Base-by-base conservation (phyloP, 2,888 invertebrate genomes). In the Plemyria rubiginata region DNA sequence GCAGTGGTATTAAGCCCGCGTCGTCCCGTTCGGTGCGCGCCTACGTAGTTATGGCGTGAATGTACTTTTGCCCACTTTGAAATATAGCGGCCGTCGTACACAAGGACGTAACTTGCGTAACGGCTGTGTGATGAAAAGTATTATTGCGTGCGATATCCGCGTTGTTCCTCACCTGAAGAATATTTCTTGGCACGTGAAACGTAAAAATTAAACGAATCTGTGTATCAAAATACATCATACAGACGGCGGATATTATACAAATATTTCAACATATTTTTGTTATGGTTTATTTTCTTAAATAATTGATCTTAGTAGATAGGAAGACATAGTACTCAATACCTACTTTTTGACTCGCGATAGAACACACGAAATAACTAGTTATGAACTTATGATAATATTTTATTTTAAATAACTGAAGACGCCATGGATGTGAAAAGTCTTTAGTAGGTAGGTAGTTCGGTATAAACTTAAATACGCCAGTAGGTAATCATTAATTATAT, bases 41-140 rank as follows among this genome's bases (percentile, higher is more conserved):
- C 88, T 92, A 91, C 90, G 84, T 91, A 92, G 88, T 86, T 91
- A 90, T 92, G 90, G 89, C 88, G 89, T 88, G 88, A 88, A 90
- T 87, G 89, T 92, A 92, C 92, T 90, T 89, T 90, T 92, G 92
- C 92, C 91, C 92, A 92, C 92, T 92, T 91, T 91, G 91, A 92
- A 90, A 92, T 90, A 90, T 81, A 72, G 81, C 89, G 84, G 78
- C 71, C 79, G 66, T 70, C 73, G 59, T 54, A 77, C 70, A 89
- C 75, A 88, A 81, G 74, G 78, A 70, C 80, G 87, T 75, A 84
- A 84, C 85, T 84, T 74, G 70, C 70, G 67, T 73, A 70, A 74
- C 67, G 70, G 60, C 43, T 65, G 60, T 54, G 54, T 60, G 67
- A 60, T 60, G n/a, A 22, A 65, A 63, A 56, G 60, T 57, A 63